Conservation (phyloP, 2,888 invertebrate genomes). For the Alloscopus bannaensis region DNA sequence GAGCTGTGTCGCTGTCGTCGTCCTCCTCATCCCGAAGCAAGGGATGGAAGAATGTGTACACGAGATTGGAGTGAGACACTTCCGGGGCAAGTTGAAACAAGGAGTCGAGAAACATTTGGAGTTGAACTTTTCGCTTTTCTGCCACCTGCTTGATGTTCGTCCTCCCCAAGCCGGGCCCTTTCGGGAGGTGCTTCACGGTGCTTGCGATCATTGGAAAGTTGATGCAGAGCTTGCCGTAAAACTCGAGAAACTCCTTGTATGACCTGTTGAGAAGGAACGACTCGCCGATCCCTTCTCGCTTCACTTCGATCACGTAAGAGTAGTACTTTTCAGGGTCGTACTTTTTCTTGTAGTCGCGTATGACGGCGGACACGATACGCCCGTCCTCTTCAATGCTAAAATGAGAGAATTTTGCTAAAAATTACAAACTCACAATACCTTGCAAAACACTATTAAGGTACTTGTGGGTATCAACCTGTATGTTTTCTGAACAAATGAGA, state of each 20-base stretch:
- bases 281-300: slow-evolving; percentile 89
- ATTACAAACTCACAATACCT: background rate
- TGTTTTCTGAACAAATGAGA: slow-evolving; percentile 95
- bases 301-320: slow-evolving; percentile 87
- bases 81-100: slow-evolving; percentile 91
- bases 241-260: slow-evolving; percentile 97
- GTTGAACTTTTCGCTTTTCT: slow-evolving; percentile 91
- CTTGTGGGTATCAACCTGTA: slow-evolving; percentile 84
- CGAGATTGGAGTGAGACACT: slow-evolving; percentile 95
- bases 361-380: slow-evolving; percentile 87
- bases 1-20: slow-evolving; percentile 85
- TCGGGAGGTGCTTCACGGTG: slow-evolving; percentile 70
- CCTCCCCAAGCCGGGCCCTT: slow-evolving; percentile 80
- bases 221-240: slow-evolving; percentile 94
- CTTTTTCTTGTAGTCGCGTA: slow-evolving; percentile 93
- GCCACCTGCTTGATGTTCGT: slow-evolving; percentile 97
- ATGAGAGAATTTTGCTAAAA: slow-evolving; percentile 17
- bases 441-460: slow-evolving; percentile 1
- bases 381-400: slow-evolving; percentile 92
- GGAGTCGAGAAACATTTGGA: slow-evolving; percentile 90
- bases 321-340: slow-evolving; percentile 99
- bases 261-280: slow-evolving; percentile 93
- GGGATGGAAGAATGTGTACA: slow-evolving; percentile 99
- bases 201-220: slow-evolving; percentile 88
- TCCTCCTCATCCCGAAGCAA: slow-evolving; percentile 88